These are phyloP conservation scores for Clarias macrocephalus DNA, from an alignment of 2,113 vertebrate genomes.

Conservation along the genomic window DNA sequence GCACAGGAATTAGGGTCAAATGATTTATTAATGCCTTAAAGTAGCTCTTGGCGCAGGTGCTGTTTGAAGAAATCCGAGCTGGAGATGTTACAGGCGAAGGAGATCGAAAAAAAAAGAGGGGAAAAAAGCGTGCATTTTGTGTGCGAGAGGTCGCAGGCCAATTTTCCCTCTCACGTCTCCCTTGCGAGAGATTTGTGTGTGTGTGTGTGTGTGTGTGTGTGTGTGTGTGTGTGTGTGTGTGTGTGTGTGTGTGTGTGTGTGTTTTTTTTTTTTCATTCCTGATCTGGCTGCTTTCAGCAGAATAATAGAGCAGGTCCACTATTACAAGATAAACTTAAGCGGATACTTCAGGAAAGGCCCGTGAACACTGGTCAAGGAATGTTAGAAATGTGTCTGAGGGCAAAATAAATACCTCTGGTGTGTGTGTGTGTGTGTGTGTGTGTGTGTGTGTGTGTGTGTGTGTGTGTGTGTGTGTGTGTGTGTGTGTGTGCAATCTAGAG, in stretches of 20 bases:
- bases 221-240: no score
- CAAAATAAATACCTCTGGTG: background rate
- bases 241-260: no score
- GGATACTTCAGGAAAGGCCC: background rate
- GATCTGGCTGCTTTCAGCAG: slow-evolving; percentile 53
- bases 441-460: no score
- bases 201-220: no score
- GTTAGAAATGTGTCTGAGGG: background rate
- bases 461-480: no score
- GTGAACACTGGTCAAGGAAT: background rate
- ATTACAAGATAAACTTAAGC: slow-evolving; percentile 28
- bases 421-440: no score
- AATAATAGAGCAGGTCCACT: slow-evolving; percentile 44
- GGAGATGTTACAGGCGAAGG: slow-evolving; percentile 63
- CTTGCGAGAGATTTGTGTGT: slow-evolving; percentile 51
- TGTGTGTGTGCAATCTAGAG: background rate
- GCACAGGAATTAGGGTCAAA: slow-evolving; percentile 55
- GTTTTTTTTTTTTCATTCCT: slow-evolving; percentile 39
- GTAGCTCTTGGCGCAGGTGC: slow-evolving; percentile 64
- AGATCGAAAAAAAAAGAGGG: slow-evolving; percentile 32
- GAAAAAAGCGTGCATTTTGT: slow-evolving; percentile 42
- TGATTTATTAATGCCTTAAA: slow-evolving; percentile 70
- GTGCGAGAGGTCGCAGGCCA: slow-evolving; percentile 57
- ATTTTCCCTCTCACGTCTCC: slow-evolving; percentile 62
- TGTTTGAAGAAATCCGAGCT: slow-evolving; percentile 57